A percentile compares a stretch with the other conserved stretches of the same genome.
Conservation (phyloP, 2,888 invertebrate genomes). For the Julus scandinavius region DNA sequence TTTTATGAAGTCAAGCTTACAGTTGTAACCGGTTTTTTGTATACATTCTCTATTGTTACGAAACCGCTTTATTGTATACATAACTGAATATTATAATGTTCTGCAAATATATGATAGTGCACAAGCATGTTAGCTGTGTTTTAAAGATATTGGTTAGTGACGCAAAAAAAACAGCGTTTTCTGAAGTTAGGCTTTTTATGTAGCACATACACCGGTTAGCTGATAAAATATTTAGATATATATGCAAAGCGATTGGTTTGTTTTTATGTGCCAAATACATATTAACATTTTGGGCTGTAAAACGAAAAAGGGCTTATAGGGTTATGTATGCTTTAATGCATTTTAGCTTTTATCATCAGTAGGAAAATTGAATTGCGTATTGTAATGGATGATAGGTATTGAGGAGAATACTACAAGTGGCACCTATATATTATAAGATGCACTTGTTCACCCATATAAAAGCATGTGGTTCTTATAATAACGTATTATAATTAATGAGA, state of each 20-base stretch:
- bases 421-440: background rate
- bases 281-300: background rate
- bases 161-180: background rate
- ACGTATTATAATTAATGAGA: too few species aligned
- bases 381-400: background rate
- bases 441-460: background rate
- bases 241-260: background rate
- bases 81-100: too few species aligned
- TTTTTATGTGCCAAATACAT: background rate
- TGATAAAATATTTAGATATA: background rate
- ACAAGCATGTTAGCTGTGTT: too few species aligned
- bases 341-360: background rate
- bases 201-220: background rate
- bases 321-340: background rate
- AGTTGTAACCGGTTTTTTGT: too few species aligned
- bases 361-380: background rate
- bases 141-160: too few species aligned
- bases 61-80: too few species aligned
- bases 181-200: background rate
- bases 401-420: background rate
- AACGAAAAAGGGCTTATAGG: background rate
- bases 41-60: too few species aligned
- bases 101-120: too few species aligned
- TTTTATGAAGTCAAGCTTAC: too few species aligned
- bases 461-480: background rate